Evolutionary conservation across 2,797 vertebrate genomes (phyloP).

Genomic region (Catharus ustulatus): DNA sequence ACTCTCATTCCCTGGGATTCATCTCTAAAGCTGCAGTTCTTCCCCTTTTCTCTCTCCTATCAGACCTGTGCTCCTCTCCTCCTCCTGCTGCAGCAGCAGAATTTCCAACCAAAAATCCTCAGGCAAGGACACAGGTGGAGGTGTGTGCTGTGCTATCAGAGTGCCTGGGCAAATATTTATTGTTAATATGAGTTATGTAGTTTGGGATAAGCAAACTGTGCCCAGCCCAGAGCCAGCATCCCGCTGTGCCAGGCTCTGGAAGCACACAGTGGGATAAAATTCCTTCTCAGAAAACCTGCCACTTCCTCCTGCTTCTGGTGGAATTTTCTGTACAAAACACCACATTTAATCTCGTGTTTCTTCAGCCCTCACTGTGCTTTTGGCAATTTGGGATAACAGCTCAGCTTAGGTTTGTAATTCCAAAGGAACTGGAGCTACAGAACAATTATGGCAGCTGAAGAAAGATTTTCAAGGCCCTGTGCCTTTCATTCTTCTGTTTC

Average conservation of each 20-base stretch:
- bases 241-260: not conserved
- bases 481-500: not conserved
- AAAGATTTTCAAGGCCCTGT: not conserved
- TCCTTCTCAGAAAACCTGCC: not conserved
- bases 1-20: not conserved
- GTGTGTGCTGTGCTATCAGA: not conserved
- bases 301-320: not conserved
- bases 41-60: not conserved
- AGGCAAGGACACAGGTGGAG: not conserved
- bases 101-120: not conserved
- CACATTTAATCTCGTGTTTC: not conserved
- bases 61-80: not conserved
- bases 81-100: not conserved
- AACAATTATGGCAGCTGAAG: not conserved
- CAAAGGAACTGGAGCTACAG: not conserved
- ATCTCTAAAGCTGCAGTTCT: fast-evolving
- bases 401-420: not conserved
- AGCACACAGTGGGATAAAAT: not conserved
- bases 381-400: not conserved
- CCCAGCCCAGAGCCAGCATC: not conserved
- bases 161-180: not conserved
- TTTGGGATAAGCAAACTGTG: not conserved
- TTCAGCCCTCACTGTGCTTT: not conserved
- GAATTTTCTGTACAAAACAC: not conserved
- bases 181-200: not conserved